Evolutionary conservation across 2,113 vertebrate genomes (phyloP), one percentile per base, ranked within the genome.

Genomic region (Phrynosoma blainvillii): DNA sequence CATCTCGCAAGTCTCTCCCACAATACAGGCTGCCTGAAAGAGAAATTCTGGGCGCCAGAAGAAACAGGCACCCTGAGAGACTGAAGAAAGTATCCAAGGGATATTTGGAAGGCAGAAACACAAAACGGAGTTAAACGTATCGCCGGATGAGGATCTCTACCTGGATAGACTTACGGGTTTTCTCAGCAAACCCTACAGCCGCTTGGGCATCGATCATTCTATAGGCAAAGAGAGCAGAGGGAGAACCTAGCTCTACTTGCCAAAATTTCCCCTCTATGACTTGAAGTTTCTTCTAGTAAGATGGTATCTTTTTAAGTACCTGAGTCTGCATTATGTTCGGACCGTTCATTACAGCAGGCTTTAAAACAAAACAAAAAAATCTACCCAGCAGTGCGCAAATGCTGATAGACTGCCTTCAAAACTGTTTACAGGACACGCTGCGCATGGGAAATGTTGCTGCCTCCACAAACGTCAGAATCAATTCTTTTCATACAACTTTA

Each of bases 401-500:
- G 13, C 42, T 82, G 42, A 87, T 32, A 13, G 42, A 68, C 79
- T 40, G 80, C 80, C 81, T 88, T 83, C 86, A 66, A 47, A 66
- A 76, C 52, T 76, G 87, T 88, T 88, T 76, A 88, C 59, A 83
- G 56, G 81, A 12, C 59, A 77, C 27, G 23, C 30, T 68, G 73
- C 32, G 21, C 73, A 8, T 30, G 23, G 87, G 70, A 88, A 83
- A 70, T 30, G 81, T 59, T 40, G 87, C 62, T 70, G 62, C 42
- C 21, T 83, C 62, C 81, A 83, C 25, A 56, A 59, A 88, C 70
- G 32, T 59, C 73, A 68, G 87, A 83, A 78, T 78, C 87, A 40
- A 88, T 88, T 77, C 62, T 56, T 82, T 92, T 85, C 1, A 89
- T 65, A 18, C 23, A 75, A 75, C 71, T 92, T 89, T 47, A 84